Evolutionary conservation across 37 sponge, comb jelly and placozoan species (phyloP).

Genomic region (Amphimedon queenslandica): DNA sequence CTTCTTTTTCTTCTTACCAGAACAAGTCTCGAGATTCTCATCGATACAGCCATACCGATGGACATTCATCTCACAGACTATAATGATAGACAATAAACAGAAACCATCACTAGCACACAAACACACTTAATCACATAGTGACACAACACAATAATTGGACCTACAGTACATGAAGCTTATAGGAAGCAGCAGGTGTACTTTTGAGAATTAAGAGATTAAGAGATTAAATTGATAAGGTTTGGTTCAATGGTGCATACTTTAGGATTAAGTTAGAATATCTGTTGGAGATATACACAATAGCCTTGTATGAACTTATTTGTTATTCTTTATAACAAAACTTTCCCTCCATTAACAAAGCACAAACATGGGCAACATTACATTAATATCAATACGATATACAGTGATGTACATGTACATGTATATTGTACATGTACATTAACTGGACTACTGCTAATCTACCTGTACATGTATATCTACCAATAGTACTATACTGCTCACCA

Average conservation of each 20-base stretch:
- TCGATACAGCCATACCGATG: slow-evolving; percentile 39
- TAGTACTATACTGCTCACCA: slow-evolving; percentile 27
- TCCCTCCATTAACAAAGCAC: too few relatives aligned
- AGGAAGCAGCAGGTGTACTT: too few relatives aligned
- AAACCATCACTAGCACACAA: neutral
- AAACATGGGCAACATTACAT: neutral
- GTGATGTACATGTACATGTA: neutral
- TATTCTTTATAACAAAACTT: too few relatives aligned
- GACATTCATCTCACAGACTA: slow-evolving; percentile 39
- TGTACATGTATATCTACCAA: neutral
- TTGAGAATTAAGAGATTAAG: too few relatives aligned
- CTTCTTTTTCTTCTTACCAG: slow-evolving; percentile 20
- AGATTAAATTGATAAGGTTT: too few relatives aligned
- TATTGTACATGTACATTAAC: neutral
- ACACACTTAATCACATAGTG: neutral
- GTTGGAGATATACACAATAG: too few relatives aligned
- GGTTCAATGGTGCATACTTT: too few relatives aligned
- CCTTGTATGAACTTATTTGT: too few relatives aligned
- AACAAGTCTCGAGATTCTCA: slow-evolving; percentile 18
- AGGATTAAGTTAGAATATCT: too few relatives aligned
- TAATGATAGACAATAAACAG: too few relatives aligned
- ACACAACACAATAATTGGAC: too few relatives aligned
- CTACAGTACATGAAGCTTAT: too few relatives aligned
- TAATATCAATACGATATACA: neutral
- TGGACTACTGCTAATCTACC: neutral